Conservation (phyloP, 2,888 invertebrate genomes). For the Acleris literana region DNA sequence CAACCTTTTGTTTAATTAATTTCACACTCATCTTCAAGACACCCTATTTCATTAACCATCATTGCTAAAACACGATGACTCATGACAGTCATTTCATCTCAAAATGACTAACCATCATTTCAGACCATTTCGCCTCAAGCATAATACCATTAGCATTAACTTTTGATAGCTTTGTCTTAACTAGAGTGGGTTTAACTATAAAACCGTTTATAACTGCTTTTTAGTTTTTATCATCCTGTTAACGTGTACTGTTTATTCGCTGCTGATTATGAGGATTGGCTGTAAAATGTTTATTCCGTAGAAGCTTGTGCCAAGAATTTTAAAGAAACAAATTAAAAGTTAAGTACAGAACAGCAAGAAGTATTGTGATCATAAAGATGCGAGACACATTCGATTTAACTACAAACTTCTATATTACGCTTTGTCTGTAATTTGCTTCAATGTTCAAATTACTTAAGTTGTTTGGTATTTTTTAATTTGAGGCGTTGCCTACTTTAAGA, state of each 20-base stretch:
- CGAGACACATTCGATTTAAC: too few relatives aligned
- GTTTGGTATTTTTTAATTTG: too few relatives aligned
- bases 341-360: background rate
- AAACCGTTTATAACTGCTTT: conserved; percentile 43
- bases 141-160: conserved; percentile 45
- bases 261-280: conserved; percentile 31
- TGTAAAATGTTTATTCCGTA: conserved; percentile 33
- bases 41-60: background rate
- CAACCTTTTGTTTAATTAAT: background rate
- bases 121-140: conserved; percentile 29
- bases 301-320: background rate
- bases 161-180: conserved; percentile 41
- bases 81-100: conserved; percentile 19
- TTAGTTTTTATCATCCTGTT: conserved; percentile 38
- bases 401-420: too few relatives aligned
- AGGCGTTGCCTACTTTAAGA: too few relatives aligned
- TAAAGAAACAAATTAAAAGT: background rate
- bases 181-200: conserved; percentile 41
- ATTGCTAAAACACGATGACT: conserved; percentile 5
- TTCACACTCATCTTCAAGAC: background rate
- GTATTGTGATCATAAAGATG: background rate
- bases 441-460: too few relatives aligned
- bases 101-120: conserved; percentile 27
- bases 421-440: too few relatives aligned
- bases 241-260: conserved; percentile 34